Base-by-base conservation (phyloP, 2,797 vertebrate genomes). In the Dipus sagitta region DNA sequence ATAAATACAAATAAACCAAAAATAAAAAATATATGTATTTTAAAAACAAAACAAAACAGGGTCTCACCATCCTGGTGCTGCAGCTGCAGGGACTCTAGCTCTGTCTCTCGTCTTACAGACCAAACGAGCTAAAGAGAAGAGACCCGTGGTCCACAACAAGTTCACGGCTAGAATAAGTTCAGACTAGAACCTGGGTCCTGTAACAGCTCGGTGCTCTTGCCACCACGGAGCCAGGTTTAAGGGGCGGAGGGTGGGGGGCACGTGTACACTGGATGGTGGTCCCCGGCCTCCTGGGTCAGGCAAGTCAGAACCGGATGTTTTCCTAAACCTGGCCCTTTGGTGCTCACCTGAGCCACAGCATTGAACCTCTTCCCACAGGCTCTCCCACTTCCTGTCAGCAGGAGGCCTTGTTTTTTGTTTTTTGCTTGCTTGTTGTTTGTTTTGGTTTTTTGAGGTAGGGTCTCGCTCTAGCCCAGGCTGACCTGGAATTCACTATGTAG, bases 211-310 rank as follows among this genome's bases (percentile, higher is more conserved):
- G 32, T 2, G 9, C 62, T 76, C 76, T 88, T 13, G 67, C 24
- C 2, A 12, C 67, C 38, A 14, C 65, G 38, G 24, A 76, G 64
- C 79, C 80, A 28, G 21, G 42, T 3, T 64, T 71, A 79, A 86
- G 62, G 60, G 52, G 70, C 17, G 13, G 78, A n/a, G 4, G 58
- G 58, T 47, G 13, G 20, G 64, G 34, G 9, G 32, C 38, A 26
- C 42, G 30, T 2, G n/a, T 38, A 32, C 26, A 9, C 6, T 0
- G 1, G 13, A 34, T 12, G 34, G 15, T 34, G 60, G 23, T 60
- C 28, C 42, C 71, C 17, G 71, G 52, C 68, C 20, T 11, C 1
- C 2, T 13, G 15, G 12, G 30, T 18, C 86, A n/a, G 14, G 60
- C 52, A 21, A 75, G 28, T 58, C 20, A 58, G 30, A n/a, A 15